phyloP scores from a whole-genome alignment of 2,113 vertebrate genomes.

The Psittacus erithacus region DNA sequence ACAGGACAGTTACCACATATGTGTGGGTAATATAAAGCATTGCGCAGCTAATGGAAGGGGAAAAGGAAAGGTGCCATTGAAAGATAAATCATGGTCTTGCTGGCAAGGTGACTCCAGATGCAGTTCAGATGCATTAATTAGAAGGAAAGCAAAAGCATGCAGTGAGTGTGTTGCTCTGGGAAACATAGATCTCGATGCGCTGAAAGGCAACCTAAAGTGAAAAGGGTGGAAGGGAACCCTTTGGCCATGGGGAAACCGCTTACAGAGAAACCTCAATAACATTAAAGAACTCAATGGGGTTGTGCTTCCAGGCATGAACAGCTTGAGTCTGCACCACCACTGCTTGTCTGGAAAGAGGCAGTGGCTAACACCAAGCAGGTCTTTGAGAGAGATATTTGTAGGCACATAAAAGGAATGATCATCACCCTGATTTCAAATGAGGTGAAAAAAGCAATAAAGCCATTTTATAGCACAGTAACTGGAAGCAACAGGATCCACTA shows the following conservation, averaged over 20 bases:
- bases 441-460: neutral
- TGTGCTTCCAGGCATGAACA: slow-evolving; percentile 6
- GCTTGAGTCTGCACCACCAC: neutral
- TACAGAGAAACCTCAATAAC: neutral
- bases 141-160: neutral
- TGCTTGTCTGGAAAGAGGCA: neutral
- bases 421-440: neutral
- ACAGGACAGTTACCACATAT: neutral
- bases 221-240: neutral
- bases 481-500: neutral
- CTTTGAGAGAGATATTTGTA: neutral
- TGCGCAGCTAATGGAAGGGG: neutral
- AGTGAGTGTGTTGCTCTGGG: neutral
- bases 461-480: neutral
- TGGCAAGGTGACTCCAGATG: neutral
- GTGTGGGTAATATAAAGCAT: neutral
- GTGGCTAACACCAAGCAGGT: neutral
- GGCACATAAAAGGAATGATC: neutral
- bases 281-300: neutral
- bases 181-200: neutral
- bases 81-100: neutral
- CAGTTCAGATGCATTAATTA: neutral
- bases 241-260: neutral
- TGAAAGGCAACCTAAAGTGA: neutral
- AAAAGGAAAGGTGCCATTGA: neutral